Percentiles rank a stretch among this genome's conserved stretches.
Conservation (phyloP, 1,140 invertebrate species). For the Mya arenaria region DNA sequence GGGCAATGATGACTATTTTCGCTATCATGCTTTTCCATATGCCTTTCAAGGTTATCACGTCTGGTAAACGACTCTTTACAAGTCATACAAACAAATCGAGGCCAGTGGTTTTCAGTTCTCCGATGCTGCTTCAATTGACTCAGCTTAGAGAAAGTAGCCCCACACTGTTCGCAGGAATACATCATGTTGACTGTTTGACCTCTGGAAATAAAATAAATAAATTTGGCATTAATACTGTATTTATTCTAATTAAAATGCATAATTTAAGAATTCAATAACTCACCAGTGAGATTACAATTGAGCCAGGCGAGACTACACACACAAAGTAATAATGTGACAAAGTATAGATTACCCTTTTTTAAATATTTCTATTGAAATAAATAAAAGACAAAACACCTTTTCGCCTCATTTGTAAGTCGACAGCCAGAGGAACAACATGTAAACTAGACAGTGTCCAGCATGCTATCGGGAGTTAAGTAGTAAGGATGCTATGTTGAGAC, state of each 20-base stretch:
- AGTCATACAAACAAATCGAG: neutral
- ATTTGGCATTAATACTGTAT: neutral
- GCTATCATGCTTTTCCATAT: slow-evolving; percentile 4
- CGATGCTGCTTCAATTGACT: slow-evolving; percentile 22
- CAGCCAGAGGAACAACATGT: too few relatives aligned
- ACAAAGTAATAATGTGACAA: too few relatives aligned
- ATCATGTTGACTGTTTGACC: neutral
- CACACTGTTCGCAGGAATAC: slow-evolving; percentile 25
- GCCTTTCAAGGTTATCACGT: neutral
- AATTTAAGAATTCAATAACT: neutral
- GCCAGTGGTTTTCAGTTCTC: slow-evolving; percentile 20
- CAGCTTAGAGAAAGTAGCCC: slow-evolving; percentile 5
- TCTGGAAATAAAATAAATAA: neutral
- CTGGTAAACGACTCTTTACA: slow-evolving; percentile 21
- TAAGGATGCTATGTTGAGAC: too few relatives aligned
- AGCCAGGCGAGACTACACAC: slow-evolving; percentile 6
- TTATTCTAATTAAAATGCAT: neutral
- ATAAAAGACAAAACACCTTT: too few relatives aligned
- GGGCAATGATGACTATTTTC: slow-evolving; percentile 3
- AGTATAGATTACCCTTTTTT: too few relatives aligned
- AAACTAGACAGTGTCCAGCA: too few relatives aligned
- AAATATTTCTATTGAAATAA: too few relatives aligned
- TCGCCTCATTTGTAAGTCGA: too few relatives aligned
- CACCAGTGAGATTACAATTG: neutral
- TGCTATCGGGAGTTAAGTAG: too few relatives aligned